Conservation (phyloP, 2,797 vertebrate genomes). For the Alfaro cultratus region DNA sequence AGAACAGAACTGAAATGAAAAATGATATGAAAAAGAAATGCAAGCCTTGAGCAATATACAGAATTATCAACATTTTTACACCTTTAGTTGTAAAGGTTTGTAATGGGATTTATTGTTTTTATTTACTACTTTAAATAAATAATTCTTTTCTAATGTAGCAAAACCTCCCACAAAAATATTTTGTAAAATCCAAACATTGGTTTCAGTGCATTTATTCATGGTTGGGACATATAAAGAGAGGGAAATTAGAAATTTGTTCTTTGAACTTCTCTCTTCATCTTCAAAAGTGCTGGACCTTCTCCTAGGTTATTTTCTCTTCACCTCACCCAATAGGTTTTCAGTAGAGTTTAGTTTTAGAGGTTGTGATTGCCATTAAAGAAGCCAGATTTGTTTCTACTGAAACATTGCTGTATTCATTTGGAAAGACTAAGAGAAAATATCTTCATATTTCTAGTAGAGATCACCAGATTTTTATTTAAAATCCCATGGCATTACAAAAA, state of each 20-base stretch:
- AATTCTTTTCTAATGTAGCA: neutral
- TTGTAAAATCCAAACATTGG: neutral
- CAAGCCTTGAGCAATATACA: neutral
- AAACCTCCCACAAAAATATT: neutral
- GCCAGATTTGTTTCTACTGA: neutral
- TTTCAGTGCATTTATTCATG: neutral
- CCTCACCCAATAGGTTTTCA: neutral
- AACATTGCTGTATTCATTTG: neutral
- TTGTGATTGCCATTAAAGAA: neutral
- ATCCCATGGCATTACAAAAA: neutral
- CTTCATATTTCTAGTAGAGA: neutral
- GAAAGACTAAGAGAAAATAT: neutral
- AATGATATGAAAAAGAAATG: neutral
- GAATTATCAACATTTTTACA: neutral
- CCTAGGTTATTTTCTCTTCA: neutral
- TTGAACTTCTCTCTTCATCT: neutral
- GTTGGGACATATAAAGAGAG: neutral
- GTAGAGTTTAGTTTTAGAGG: neutral
- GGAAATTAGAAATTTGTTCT: neutral
- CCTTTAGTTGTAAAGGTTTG: neutral
- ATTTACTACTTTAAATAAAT: neutral
- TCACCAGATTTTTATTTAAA: neutral
- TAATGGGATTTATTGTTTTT: neutral
- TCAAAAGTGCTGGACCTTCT: neutral
- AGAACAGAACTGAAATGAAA: slow-evolving; percentile 6